These are phyloP conservation scores for Macrocentrus cingulum DNA, from an alignment of 1,140 invertebrate species.

Conservation along the genomic window DNA sequence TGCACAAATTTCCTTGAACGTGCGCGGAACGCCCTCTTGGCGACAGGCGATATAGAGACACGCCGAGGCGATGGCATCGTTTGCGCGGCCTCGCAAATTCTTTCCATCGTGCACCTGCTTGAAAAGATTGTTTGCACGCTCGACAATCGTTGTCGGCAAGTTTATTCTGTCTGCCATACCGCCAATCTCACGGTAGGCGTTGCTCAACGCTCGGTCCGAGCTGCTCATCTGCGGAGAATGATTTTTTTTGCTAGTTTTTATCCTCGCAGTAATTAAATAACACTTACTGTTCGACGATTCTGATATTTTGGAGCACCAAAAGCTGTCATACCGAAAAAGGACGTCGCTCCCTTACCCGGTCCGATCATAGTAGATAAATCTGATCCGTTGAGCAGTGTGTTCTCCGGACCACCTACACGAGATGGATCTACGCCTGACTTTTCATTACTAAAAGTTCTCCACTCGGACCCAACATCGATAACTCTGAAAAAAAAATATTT, in stretches of 20 bases:
- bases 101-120: constrained; percentile 99
- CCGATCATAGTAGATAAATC: constrained; percentile 98
- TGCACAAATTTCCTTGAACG: constrained; percentile 99
- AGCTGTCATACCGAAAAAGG: constrained; percentile 76
- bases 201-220: constrained; percentile 90
- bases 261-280: no score
- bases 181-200: constrained; percentile 95
- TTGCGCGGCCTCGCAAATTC: constrained; percentile 87
- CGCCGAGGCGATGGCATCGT: constrained; percentile 98
- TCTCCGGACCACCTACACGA: constrained; percentile 97
- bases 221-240: constrained; percentile 75
- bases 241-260: no score
- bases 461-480: constrained; percentile 99
- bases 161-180: constrained; percentile 98
- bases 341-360: constrained; percentile 81
- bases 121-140: constrained; percentile 93
- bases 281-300: constrained; percentile 79
- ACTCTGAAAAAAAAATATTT: constrained; percentile 65
- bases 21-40: constrained; percentile 97
- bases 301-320: constrained; percentile 91
- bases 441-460: constrained; percentile 99
- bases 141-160: constrained; percentile 91
- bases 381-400: constrained; percentile 91
- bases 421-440: constrained; percentile 95
- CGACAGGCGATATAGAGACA: constrained; percentile 99